phyloP scores from a whole-genome alignment of 2,113 vertebrate species.

The Castor canadensis region DNA sequence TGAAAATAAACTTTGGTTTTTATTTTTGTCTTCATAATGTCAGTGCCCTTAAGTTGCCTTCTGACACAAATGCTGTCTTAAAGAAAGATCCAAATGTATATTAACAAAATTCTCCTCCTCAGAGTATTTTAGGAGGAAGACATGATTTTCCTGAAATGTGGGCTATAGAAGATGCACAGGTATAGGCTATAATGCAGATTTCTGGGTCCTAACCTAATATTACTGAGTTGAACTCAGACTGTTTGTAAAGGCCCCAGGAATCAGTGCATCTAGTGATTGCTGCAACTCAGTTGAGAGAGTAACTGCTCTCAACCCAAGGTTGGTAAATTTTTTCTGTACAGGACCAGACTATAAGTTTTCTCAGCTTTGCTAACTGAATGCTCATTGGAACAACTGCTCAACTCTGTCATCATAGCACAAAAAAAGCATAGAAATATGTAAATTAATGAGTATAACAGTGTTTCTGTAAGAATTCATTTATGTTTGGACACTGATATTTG shows the following conservation, averaged over 20 bases:
- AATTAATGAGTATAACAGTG: neutral
- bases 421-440: neutral
- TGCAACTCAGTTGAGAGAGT: neutral
- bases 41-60: neutral
- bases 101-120: neutral
- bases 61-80: neutral
- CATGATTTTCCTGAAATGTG: neutral
- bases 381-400: neutral
- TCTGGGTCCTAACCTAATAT: neutral
- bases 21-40: neutral
- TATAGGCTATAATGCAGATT: neutral
- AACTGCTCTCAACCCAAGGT: neutral
- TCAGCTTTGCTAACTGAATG: neutral
- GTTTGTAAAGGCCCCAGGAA: neutral
- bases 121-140: neutral
- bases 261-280: neutral
- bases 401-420: neutral
- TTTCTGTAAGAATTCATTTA: neutral
- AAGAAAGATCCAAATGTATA: neutral
- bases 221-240: neutral
- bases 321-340: neutral
- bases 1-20: slow-evolving; percentile 25
- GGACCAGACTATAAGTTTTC: neutral
- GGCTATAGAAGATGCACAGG: neutral
- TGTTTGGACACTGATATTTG: neutral